Base-by-base conservation (phyloP, 2,888 invertebrate species). In the Oscheius sp. region DNA sequence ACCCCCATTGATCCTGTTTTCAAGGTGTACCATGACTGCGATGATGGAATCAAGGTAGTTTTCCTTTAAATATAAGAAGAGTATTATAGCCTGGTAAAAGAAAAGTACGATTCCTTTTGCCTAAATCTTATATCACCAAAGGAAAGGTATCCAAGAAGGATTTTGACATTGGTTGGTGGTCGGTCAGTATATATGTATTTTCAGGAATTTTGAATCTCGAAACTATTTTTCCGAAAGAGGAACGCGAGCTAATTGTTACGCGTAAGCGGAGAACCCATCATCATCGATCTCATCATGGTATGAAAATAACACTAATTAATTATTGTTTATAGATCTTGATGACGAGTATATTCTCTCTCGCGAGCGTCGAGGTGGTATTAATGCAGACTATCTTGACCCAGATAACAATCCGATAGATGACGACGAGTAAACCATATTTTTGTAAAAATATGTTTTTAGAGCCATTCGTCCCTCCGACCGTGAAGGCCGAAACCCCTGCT, bases 1-100 rank as follows among this genome's bases (percentile, higher is more conserved):
- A 78, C 80, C 12, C 75, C 76, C 17, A 78, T 78, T 70, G 80
- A 80, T 54, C 78, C 78, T 14, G 67, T 78, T n/a, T 80, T 80
- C 75, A 80, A 80, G 51, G 77, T 76, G 41, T 80, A 80, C 57
- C 78, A 78, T 74, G 77, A 75, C 41, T 80, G 80, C 36, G 80
- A 78, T 68, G 80, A 80, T 63, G 75, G 75, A 32, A 74, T 80
- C 38, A 69, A 38, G 41, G 41, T 45, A 45, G 26, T 5, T 28
- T 28, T 45, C 12, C n/a, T 44, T 8, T 6, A 22, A 32, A 20
- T 17, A 41, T 41, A n/a, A 12, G 20, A 8, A 28, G 2, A 44
- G 14, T 26, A 44, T 64, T 74, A 56, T 61, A 78, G 75, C 78
- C 78, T 8, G 78, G 78, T 28, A 49, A 67, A 17, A 72, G 78